Percentiles rank a stretch among this genome's conserved stretches.
Evolutionary conservation across 2,888 invertebrate genomes (phyloP).

Genomic region (Spisula solida): DNA sequence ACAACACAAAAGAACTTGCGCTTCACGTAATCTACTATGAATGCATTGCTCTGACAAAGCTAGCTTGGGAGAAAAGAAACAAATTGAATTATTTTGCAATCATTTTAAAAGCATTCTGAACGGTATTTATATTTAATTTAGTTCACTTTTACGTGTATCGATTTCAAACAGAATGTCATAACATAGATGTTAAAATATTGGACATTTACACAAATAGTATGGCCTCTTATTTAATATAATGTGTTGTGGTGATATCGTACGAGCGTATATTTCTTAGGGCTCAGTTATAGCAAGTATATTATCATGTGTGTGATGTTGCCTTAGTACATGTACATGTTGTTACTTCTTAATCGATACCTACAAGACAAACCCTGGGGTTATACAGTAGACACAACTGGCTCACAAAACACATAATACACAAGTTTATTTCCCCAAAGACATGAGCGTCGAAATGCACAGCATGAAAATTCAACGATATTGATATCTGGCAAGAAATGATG

Average conservation of each 20-base stretch:
- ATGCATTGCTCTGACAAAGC: neutral
- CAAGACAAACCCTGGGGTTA: neutral
- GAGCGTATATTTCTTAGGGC: neutral
- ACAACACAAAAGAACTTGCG: neutral
- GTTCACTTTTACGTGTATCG: neutral
- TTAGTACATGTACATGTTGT: neutral
- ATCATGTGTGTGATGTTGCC: neutral
- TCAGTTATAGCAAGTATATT: neutral
- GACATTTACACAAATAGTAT: neutral
- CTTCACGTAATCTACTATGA: neutral
- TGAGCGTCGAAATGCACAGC: neutral
- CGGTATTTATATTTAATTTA: neutral
- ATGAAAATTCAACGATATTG: constrained; percentile 4
- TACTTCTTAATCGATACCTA: constrained; percentile 2
- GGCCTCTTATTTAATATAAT: neutral
- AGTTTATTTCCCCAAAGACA: neutral
- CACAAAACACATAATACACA: neutral
- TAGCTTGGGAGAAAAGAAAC: neutral
- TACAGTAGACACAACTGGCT: neutral
- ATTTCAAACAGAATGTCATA: neutral
- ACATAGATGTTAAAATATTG: neutral
- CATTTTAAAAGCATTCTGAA: neutral
- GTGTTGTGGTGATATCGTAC: neutral
- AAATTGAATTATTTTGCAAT: neutral
- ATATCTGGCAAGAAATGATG: neutral